Percentiles rank a stretch among this genome's conserved stretches.
phyloP scores from a whole-genome alignment of 2,888 invertebrate species.

The Tipula vernalis region DNA sequence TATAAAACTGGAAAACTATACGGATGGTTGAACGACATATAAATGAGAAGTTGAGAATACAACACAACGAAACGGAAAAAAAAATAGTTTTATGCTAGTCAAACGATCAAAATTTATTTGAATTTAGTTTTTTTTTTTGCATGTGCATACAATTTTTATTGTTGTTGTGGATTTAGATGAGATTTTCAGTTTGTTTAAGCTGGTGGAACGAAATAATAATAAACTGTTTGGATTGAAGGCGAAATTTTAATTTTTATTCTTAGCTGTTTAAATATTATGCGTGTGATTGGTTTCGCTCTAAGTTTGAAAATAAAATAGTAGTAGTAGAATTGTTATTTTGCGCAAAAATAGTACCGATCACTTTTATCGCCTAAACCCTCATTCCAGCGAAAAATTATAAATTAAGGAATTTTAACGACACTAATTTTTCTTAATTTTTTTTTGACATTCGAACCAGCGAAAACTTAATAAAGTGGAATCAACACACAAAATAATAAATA shows the following conservation, averaged over 20 bases:
- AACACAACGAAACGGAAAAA: not conserved
- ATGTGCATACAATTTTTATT: not conserved
- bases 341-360: no score
- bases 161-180: not conserved
- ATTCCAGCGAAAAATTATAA: no score
- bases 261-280: not conserved
- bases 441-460: no score
- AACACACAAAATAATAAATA: no score
- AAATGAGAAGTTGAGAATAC: not conserved
- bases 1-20: not conserved
- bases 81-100: not conserved
- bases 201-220: not conserved
- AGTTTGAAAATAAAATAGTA: no score
- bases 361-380: no score
- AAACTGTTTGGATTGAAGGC: not conserved
- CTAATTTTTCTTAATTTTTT: no score
- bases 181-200: not conserved
- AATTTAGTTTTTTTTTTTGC: not conserved
- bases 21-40: not conserved
- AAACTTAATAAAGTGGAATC: no score
- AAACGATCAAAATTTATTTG: not conserved
- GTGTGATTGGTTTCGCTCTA: not conserved
- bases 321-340: no score
- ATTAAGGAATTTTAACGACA: no score
- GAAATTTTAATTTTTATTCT: not conserved